These are phyloP conservation scores for Acanthaster planci DNA, from an alignment of 35 echinoderm and acorn worm species.

Conservation along the genomic window DNA sequence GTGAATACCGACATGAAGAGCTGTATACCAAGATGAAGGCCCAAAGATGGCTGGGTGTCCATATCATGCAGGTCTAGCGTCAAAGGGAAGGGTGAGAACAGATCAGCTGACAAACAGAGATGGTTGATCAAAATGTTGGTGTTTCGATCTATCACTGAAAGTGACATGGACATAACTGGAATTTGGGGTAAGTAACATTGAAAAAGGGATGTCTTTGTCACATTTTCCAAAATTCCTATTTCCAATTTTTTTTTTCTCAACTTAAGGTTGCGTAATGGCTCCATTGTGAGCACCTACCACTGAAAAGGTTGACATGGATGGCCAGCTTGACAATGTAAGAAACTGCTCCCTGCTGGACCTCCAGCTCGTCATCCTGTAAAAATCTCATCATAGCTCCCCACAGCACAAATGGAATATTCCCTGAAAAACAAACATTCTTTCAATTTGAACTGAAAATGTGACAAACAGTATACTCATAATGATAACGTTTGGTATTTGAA, in stretches of 20 bases:
- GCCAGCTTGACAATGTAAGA: constrained; percentile 18
- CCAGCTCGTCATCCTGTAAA: constrained; percentile 49
- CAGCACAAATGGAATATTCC: constrained; percentile 25
- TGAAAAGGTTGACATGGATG: background rate
- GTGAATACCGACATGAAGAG: background rate
- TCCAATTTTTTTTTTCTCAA: too few species aligned
- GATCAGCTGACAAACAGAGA: background rate
- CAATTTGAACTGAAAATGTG: background rate
- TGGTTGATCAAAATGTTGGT: too few species aligned
- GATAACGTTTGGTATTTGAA: too few species aligned
- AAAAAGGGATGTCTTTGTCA: too few species aligned
- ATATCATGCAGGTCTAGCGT: background rate
- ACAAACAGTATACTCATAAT: background rate
- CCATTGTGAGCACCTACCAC: background rate
- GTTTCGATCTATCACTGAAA: too few species aligned
- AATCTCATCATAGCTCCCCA: constrained; percentile 44
- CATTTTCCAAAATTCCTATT: too few species aligned
- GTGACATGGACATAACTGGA: too few species aligned
- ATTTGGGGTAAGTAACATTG: too few species aligned
- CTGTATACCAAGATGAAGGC: constrained; percentile 1
- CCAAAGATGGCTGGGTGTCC: background rate
- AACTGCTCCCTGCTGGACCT: constrained; percentile 6
- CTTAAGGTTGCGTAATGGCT: background rate
- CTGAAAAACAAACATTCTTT: background rate
- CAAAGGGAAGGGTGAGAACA: background rate